These are phyloP conservation scores for Pristionchus arcanus DNA, from an alignment of 2,888 invertebrate genomes.

Conservation along the genomic window DNA sequence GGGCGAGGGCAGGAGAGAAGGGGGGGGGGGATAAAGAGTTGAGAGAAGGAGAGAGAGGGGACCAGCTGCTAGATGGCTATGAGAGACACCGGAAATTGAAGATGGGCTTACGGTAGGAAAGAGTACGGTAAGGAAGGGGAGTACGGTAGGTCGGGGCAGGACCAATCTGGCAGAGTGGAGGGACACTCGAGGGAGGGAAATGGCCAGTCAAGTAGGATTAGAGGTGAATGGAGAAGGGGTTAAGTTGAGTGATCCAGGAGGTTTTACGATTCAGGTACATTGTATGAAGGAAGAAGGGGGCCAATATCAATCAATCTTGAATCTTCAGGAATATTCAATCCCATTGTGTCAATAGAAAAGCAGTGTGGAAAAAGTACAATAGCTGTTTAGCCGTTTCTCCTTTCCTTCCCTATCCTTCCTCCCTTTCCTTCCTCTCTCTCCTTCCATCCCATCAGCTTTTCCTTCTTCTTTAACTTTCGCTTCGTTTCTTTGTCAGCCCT, in stretches of 20 bases:
- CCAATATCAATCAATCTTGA: too few species aligned
- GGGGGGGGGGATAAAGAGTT: neutral
- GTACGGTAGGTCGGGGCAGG: neutral
- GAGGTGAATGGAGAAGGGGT: neutral
- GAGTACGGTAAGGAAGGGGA: slow-evolving; percentile 4
- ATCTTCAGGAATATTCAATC: too few species aligned
- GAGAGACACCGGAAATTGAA: slow-evolving; percentile 17
- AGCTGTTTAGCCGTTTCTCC: slow-evolving; percentile 7
- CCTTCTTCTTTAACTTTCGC: slow-evolving; percentile 28
- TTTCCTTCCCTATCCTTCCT: neutral
- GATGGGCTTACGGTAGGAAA: neutral
- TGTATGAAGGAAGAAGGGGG: too few species aligned
- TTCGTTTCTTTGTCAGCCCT: slow-evolving; percentile 30
- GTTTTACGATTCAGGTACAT: too few species aligned
- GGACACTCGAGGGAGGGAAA: slow-evolving; percentile 4
- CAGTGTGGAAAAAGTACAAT: slow-evolving; percentile 4
- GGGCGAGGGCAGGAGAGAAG: neutral
- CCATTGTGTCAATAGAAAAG: too few species aligned
- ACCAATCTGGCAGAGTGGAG: slow-evolving; percentile 7
- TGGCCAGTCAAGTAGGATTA: slow-evolving; percentile 23
- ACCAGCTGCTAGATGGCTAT: slow-evolving; percentile 16
- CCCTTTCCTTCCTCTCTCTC: neutral
- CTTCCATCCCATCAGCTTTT: slow-evolving; percentile 30
- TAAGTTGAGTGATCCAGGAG: too few species aligned
- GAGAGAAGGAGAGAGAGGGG: neutral